These are phyloP conservation scores for Anas platyrhynchos DNA, from an alignment of 2,113 vertebrate genomes.

Conservation along the genomic window DNA sequence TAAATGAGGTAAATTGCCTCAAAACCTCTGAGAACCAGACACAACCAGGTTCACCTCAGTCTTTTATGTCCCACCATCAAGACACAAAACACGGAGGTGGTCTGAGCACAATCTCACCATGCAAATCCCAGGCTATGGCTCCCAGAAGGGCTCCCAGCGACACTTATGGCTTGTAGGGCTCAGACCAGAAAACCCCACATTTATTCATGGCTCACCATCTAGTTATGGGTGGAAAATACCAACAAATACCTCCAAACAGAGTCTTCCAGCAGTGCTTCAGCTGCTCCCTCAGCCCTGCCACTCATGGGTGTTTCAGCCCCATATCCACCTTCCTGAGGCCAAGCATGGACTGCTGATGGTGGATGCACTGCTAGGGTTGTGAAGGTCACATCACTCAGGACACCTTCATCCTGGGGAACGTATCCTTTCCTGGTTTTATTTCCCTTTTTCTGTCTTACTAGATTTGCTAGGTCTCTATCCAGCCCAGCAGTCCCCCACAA, in stretches of 20 bases:
- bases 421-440: background rate
- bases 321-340: background rate
- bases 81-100: background rate
- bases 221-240: background rate
- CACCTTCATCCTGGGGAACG: background rate
- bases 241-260: background rate
- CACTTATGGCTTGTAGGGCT: background rate
- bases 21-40: background rate
- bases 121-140: background rate
- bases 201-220: background rate
- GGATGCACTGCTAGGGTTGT: background rate
- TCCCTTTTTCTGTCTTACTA: background rate
- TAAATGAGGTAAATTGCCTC: background rate
- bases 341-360: rapidly evolving
- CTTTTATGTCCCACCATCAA: background rate
- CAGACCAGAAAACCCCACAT: background rate
- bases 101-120: background rate
- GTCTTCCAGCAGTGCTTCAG: rapidly evolving
- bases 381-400: background rate
- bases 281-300: background rate
- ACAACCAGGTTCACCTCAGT: background rate
- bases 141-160: background rate
- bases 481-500: background rate
- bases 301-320: rapidly evolving
- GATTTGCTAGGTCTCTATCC: background rate